Evolutionary conservation across 1,140 invertebrate species (phyloP), one percentile per base, ranked within the genome.

Genomic region (Cryptotermes secundus): DNA sequence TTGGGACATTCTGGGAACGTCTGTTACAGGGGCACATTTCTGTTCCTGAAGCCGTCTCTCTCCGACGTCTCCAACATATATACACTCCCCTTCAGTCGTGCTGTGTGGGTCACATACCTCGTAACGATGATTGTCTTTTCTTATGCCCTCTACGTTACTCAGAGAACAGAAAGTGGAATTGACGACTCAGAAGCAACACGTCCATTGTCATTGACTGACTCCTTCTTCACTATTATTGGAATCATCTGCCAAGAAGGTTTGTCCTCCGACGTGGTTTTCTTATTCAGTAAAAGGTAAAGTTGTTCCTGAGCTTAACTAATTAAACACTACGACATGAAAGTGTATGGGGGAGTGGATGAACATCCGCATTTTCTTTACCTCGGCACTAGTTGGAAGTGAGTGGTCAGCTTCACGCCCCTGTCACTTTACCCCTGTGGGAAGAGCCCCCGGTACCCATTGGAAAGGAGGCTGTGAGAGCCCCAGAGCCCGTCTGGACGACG

Each of bases 11-110:
- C n/a, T n/a, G n/a, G n/a, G n/a, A n/a, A n/a, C n/a, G n/a, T 49
- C 19, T 49, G 45, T 72, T 72, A 7, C 59, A 72, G 59, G 9
- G 59, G 59, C 26, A 6, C 19, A 4, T 84, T 84, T 34, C 26
- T 84, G 49, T 84, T 84, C 79, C 83, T 53, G 34, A 34, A 84
- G 72, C 83, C 83, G n/a, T 80, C 83, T n/a, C 42, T 84, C 35
- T 84, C 83, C 22, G 53, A 53, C 12, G 65, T 84, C 19, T 79
- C 83, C 53, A 84, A 84, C 65, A 84, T 84, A 3, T 84, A 79
- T 35, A 80, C 83, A 26, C 83, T 84, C 3, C 83, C 83, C 1
- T 84, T 84, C 79, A 72, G 72, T 16, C 36, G 36, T 24, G 79
- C 65, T 12, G 83, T 84, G 26, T 84, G 83, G 83, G 24, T 72